Evolutionary conservation across 2,113 vertebrate genomes (phyloP).

Genomic region (Isurus oxyrinchus): DNA sequence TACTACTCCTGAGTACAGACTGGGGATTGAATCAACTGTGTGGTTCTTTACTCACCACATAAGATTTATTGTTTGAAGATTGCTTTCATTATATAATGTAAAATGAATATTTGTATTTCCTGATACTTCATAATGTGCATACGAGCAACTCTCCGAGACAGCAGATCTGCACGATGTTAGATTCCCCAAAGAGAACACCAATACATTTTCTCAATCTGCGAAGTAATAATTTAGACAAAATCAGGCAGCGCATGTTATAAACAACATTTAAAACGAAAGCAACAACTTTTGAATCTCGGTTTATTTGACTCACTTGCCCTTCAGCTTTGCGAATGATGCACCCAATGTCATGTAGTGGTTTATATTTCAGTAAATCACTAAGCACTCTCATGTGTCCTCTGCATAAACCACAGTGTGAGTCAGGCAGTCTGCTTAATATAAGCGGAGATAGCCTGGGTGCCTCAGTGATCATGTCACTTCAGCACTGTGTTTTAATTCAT

Average conservation of each 20-base stretch:
- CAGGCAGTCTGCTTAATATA: neutral
- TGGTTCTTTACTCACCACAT: neutral
- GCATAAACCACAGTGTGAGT: neutral
- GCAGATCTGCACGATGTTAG: neutral
- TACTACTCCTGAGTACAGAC: neutral
- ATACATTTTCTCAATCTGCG: neutral
- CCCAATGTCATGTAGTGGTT: constrained; percentile 16
- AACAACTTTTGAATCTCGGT: neutral
- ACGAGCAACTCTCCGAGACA: neutral
- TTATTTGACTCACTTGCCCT: neutral
- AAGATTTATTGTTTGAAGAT: neutral
- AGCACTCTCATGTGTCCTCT: constrained; percentile 12
- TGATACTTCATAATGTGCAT: neutral
- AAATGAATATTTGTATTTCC: neutral
- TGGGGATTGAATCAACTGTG: neutral
- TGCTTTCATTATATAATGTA: neutral
- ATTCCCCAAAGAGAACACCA: neutral
- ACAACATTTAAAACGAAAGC: neutral
- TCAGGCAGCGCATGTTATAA: neutral
- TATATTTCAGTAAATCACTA: constrained; percentile 26
- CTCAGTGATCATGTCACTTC: neutral
- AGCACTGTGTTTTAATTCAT: neutral
- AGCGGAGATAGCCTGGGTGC: neutral
- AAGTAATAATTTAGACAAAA: neutral
- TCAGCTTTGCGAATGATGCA: neutral